phyloP scores from a whole-genome alignment of 2,888 invertebrate species.

The Ellobium chinense region DNA sequence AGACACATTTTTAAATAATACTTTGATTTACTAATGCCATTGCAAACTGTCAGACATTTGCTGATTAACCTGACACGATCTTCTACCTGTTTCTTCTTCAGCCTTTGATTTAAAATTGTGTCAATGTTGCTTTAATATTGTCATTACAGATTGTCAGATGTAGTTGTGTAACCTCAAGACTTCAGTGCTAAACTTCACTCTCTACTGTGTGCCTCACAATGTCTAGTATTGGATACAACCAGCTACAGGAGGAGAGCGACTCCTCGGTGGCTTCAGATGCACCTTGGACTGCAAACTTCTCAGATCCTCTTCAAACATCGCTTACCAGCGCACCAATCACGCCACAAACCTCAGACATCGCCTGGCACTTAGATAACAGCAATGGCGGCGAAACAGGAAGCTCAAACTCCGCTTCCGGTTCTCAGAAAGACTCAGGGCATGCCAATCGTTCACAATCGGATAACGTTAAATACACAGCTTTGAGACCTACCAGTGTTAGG shows the following conservation, averaged over 20 bases:
- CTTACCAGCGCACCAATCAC: background rate
- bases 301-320: background rate
- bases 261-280: background rate
- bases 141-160: no score
- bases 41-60: no score
- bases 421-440: background rate
- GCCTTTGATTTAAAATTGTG: no score
- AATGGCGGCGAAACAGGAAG: background rate
- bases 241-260: conserved; percentile 3
- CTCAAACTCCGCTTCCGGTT: background rate
- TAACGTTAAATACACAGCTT: conserved; percentile 28
- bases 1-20: no score
- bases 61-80: no score
- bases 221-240: background rate
- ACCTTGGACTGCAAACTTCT: background rate
- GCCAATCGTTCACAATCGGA: background rate
- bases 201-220: no score
- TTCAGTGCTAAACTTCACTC: no score
- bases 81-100: no score
- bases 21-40: no score
- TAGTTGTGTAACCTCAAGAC: no score
- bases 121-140: no score
- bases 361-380: background rate
- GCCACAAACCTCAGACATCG: background rate
- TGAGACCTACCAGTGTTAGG: conserved; percentile 15